Percentiles rank a stretch among this genome's conserved stretches.
Evolutionary conservation across 1,140 invertebrate species (phyloP).

Genomic region (Littorina saxatilis): DNA sequence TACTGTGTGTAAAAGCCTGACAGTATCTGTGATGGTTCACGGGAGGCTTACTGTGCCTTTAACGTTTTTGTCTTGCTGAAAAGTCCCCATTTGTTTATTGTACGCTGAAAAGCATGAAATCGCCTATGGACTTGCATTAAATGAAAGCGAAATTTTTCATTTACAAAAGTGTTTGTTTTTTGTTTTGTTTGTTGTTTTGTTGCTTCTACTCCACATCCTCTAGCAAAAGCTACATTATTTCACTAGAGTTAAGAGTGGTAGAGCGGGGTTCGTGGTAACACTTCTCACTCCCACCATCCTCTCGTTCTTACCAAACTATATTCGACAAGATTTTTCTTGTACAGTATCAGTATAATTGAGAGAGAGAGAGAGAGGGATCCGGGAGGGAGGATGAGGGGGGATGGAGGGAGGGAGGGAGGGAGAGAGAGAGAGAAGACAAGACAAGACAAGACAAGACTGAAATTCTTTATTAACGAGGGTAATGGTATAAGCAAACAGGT

Average conservation of each 20-base stretch:
- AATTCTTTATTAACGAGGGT: neutral
- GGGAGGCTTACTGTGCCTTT: no score
- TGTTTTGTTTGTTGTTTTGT: no score
- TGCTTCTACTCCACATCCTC: neutral
- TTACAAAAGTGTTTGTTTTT: no score
- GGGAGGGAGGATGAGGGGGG: neutral
- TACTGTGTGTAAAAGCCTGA: no score
- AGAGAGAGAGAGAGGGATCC: neutral
- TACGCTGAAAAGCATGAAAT: no score
- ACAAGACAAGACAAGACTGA: conserved; percentile 4
- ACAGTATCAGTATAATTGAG: neutral
- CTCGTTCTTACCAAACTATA: neutral
- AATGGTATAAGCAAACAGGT: no score
- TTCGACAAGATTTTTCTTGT: neutral
- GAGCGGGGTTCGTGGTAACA: neutral
- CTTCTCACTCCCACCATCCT: neutral
- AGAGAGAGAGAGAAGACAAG: neutral
- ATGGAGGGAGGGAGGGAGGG: conserved; percentile 7
- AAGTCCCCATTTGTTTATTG: no score
- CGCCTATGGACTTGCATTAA: no score
- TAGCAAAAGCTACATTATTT: neutral
- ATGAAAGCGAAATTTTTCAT: no score
- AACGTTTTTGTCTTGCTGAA: no score
- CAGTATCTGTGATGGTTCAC: no score
- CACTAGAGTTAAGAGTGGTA: neutral